phyloP scores from a whole-genome alignment of 2,113 vertebrate genomes.

The Phaethornis superciliosus region DNA sequence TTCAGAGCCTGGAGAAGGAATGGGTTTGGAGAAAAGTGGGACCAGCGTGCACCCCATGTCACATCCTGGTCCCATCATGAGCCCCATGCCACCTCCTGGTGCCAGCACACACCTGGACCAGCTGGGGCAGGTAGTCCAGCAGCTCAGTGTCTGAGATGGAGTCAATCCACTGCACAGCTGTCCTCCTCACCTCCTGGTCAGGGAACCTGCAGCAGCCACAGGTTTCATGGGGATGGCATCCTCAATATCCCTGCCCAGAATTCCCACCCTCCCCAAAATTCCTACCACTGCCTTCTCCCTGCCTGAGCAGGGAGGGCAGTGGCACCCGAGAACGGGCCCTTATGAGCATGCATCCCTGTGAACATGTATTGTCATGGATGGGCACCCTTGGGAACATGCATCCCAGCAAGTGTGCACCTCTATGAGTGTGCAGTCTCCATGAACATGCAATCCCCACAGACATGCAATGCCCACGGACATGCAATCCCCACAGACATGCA shows the following conservation, averaged over 20 bases:
- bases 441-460: too few relatives aligned
- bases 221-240: background rate
- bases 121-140: slow-evolving; percentile 94
- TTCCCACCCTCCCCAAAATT: background rate
- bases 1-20: slow-evolving; percentile 85
- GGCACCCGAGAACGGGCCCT: background rate
- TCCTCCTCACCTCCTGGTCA: slow-evolving; percentile 93
- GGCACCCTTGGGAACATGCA: too few relatives aligned
- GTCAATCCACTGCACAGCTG: slow-evolving; percentile 95
- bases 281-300: background rate
- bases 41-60: accelerated
- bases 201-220: slow-evolving; percentile 81
- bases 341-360: background rate
- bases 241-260: background rate
- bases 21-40: background rate
- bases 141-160: slow-evolving; percentile 91
- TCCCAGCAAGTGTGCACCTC: too few relatives aligned
- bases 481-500: too few relatives aligned
- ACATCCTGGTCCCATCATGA: accelerated
- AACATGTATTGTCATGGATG: too few relatives aligned
- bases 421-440: too few relatives aligned
- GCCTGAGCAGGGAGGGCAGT: background rate
- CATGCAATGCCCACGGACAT: too few relatives aligned
- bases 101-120: slow-evolving; percentile 86
- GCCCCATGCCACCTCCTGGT: accelerated